Base-by-base conservation (phyloP, 1,140 invertebrate genomes). In the Neocloeon triangulifer region DNA sequence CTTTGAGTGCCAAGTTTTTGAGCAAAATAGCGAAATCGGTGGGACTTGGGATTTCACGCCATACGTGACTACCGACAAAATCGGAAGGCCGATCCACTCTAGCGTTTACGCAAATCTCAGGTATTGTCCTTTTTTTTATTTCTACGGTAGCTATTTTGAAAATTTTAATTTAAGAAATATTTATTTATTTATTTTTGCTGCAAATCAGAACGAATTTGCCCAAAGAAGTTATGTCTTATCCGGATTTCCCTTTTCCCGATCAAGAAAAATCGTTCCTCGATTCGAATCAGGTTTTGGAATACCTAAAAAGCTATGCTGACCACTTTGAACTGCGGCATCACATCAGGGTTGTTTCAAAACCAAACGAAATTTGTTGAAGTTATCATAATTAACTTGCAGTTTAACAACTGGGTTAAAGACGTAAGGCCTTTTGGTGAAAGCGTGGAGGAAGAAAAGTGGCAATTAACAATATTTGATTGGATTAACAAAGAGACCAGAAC, bases 191-290 rank as follows among this genome's bases (percentile, higher is more conserved):
- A 33, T 15, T 45, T n/a, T n/a, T n/a, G n/a, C n/a, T n/a, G n/a
- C n/a, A n/a, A 48, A 55, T 32, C 46, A 79, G 74, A 43, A 77
- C 82, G 0, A 89, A 89, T 55, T 53, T 89, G 9, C 84, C 84
- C 2, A 85, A 85, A 47, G 77, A 89, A 56, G 62, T 82, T 3
- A 89, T 91, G 84, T 73, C 73, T 3, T 88, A 74, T 51, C 76
- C 77, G 3, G 80, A 82, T 48, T 84, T 76, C 49, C 58, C 57
- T 15, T 66, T 63, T 41, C 44, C 49, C 32, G 34, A 50, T 10
- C 42, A 33, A 39, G 43, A 49, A 30, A 36, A 44, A 25, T 65
- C 64, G 17, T 69, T 68, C 45, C 41, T 73, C 25, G 47, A 45
- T 35, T 64, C 73, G 41, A 40, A 50, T 18, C 55, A 67, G 39